Percentiles rank a stretch among this genome's conserved stretches.
phyloP scores from a whole-genome alignment of 2,797 vertebrate genomes.

The Streptopelia turtur region DNA sequence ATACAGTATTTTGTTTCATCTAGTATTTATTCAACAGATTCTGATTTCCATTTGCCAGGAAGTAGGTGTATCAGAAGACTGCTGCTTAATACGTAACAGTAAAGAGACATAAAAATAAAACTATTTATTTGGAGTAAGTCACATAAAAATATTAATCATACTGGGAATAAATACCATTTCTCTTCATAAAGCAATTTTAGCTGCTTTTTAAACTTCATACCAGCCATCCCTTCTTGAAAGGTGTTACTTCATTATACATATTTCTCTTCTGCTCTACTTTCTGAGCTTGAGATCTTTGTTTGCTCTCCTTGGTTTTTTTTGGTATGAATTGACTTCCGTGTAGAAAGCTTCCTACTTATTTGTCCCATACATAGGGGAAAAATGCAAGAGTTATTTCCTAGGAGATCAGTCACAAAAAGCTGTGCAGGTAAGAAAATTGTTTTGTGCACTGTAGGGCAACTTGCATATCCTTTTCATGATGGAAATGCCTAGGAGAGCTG shows the following conservation, averaged over 20 bases:
- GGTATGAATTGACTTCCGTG: background rate
- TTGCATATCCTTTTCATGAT: background rate
- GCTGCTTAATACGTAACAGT: background rate
- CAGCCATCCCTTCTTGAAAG: background rate
- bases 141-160: background rate
- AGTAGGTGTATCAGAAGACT: background rate
- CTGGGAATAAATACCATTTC: background rate
- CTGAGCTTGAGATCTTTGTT: background rate
- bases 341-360: background rate
- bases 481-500: constrained; percentile 26
- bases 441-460: background rate
- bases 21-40: background rate
- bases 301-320: background rate
- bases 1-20: background rate
- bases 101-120: background rate
- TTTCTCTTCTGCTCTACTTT: background rate
- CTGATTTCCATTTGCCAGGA: background rate
- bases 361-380: background rate
- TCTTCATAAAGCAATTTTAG: background rate
- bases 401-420: background rate
- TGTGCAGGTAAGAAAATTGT: background rate
- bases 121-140: background rate
- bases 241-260: background rate
- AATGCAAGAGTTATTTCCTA: background rate
- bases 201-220: background rate